Evolutionary conservation across 2,888 invertebrate species (phyloP).

Genomic region (Polylopha cassiicola): DNA sequence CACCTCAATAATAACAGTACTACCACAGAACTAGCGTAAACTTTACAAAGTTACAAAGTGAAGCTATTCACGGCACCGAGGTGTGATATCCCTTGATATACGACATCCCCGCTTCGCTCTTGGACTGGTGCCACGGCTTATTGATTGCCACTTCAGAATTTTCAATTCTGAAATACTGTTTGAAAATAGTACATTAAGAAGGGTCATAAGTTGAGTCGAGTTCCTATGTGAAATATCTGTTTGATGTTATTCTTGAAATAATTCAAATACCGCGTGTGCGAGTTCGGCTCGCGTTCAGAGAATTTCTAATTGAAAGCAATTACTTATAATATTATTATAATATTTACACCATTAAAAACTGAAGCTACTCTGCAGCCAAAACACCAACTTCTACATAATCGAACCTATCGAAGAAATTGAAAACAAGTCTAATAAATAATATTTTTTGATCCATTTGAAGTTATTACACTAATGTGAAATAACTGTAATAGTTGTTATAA

Average conservation of each 20-base stretch:
- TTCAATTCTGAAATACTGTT: conserved; percentile 36
- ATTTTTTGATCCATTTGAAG: neutral
- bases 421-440: neutral
- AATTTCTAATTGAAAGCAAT: too few species aligned
- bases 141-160: conserved; percentile 45
- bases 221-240: too few species aligned
- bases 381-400: too few species aligned
- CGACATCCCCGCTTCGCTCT: conserved; percentile 32
- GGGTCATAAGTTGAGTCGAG: conserved; percentile 14
- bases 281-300: too few species aligned
- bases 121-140: conserved; percentile 43
- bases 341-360: too few species aligned
- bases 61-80: conserved; percentile 15
- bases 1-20: neutral
- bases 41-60: conserved; percentile 14
- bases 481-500: too few species aligned
- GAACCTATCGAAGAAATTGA: conserved; percentile 12
- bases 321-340: too few species aligned
- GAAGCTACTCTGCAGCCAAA: too few species aligned
- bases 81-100: conserved; percentile 37
- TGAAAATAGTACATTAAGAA: conserved; percentile 22
- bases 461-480: too few species aligned
- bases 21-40: conserved; percentile 9
- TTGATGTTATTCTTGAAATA: neutral
- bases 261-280: too few species aligned